phyloP scores from a whole-genome alignment of 2,888 invertebrate species.

The Drosophila ochracea region DNA sequence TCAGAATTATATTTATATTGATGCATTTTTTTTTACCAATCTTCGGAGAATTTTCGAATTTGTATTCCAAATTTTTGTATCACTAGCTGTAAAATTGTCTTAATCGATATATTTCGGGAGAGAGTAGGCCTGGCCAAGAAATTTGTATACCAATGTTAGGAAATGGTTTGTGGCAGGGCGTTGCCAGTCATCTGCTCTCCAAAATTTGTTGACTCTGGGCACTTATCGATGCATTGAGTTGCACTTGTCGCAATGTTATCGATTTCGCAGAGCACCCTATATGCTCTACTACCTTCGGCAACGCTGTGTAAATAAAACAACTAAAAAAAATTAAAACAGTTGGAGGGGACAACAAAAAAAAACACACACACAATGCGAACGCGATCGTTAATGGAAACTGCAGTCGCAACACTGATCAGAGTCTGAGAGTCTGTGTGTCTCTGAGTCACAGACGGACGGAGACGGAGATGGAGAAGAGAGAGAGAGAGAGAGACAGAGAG shows the following conservation, averaged over 20 bases:
- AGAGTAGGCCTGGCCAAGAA: no score
- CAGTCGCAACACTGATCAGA: slow-evolving; percentile 15
- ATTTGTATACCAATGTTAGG: neutral
- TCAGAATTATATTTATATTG: neutral
- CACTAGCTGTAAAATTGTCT: neutral
- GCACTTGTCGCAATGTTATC: neutral
- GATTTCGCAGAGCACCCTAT: neutral
- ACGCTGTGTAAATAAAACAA: neutral
- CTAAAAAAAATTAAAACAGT: slow-evolving; percentile 8
- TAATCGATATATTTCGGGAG: neutral
- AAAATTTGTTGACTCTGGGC: neutral
- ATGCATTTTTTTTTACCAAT: no score
- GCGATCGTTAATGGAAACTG: slow-evolving; percentile 30
- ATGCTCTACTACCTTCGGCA: neutral
- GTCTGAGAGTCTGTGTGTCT: slow-evolving; percentile 1
- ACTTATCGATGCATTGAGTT: neutral
- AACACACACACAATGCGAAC: slow-evolving; percentile 1
- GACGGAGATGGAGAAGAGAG: neutral
- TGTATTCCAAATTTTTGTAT: neutral
- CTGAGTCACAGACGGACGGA: slow-evolving; percentile 3
- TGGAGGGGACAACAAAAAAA: neutral
- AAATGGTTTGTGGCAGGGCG: neutral
- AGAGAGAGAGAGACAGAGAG: slow-evolving; percentile 25
- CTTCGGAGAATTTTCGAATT: neutral
- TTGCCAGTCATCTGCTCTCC: neutral